These are phyloP conservation scores for Meloidogyne chitwoodi DNA, from an alignment of 1,140 invertebrate species.

Conservation along the genomic window DNA sequence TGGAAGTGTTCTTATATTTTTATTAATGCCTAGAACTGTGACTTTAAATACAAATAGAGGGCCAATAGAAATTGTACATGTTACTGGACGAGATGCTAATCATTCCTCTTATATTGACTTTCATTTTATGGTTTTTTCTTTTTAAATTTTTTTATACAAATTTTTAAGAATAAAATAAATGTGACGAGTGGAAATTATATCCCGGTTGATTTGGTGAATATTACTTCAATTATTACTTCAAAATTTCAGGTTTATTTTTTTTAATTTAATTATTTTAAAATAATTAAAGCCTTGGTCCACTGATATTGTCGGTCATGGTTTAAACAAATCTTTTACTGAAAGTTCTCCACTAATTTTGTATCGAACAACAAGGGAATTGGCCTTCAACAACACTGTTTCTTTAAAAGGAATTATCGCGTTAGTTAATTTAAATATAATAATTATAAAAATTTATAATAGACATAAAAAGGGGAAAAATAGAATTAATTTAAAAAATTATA, in stretches of 20 bases:
- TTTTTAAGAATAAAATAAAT: slow-evolving; percentile 42
- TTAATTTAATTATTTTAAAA: neutral
- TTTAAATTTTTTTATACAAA: neutral
- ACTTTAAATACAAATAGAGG: slow-evolving; percentile 11
- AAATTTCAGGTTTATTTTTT: slow-evolving; percentile 35
- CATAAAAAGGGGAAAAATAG: no score
- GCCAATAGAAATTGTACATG: slow-evolving; percentile 40
- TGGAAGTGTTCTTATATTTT: slow-evolving; percentile 35
- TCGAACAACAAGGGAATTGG: slow-evolving; percentile 26
- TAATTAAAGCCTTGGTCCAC: slow-evolving; percentile 42
- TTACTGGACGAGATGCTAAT: slow-evolving; percentile 12
- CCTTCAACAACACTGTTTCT: slow-evolving; percentile 43
- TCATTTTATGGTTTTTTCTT: slow-evolving; percentile 33
- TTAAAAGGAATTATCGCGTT: slow-evolving; percentile 44
- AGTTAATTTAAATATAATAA: slow-evolving; percentile 14
- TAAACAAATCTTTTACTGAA: slow-evolving; percentile 28
- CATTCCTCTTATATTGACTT: slow-evolving; percentile 36
- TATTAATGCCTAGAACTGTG: slow-evolving; percentile 48
- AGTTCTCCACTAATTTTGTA: slow-evolving; percentile 27
- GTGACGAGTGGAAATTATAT: slow-evolving; percentile 46
- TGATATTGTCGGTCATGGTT: slow-evolving; percentile 38
- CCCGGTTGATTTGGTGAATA: slow-evolving; percentile 39
- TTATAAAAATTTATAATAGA: no score
- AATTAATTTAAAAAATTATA: neutral
- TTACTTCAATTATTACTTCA: slow-evolving; percentile 44